Conservation (phyloP, 2,797 vertebrate genomes). For the Spea hammondii region DNA sequence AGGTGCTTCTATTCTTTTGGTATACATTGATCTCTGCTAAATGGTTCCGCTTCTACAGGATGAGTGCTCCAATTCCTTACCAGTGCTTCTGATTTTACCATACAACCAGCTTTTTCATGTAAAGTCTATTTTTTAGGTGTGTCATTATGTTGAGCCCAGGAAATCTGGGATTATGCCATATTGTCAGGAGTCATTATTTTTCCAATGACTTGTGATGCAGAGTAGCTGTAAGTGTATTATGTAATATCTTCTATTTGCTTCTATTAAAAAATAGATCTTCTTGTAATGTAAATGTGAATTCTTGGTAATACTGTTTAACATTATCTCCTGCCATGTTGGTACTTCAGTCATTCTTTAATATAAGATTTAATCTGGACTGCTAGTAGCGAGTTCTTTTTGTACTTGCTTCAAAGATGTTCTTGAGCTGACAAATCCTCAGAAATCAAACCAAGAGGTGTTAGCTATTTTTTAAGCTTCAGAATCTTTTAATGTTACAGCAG, state of each 20-base stretch:
- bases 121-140: no score
- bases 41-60: no score
- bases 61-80: no score
- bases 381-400: slow-evolving; percentile 16
- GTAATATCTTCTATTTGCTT: slow-evolving; percentile 15
- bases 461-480: slow-evolving; percentile 6
- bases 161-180: slow-evolving; percentile 7
- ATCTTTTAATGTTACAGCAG: slow-evolving; percentile 13
- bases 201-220: not conserved
- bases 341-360: slow-evolving; percentile 32
- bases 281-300: slow-evolving; percentile 29
- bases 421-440: slow-evolving; percentile 27
- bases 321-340: slow-evolving; percentile 32
- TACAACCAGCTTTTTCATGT: no score
- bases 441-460: slow-evolving; percentile 6
- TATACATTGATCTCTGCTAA: no score
- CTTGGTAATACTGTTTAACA: slow-evolving; percentile 17
- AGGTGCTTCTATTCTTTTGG: no score
- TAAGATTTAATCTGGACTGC: slow-evolving; percentile 28
- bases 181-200: slow-evolving; percentile 13
- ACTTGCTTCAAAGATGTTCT: slow-evolving; percentile 27
- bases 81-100: no score
- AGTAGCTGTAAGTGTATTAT: slow-evolving; percentile 20
- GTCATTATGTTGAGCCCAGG: not conserved
- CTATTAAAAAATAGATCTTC: slow-evolving; percentile 24